These are phyloP conservation scores for Centrocercus urophasianus DNA, from an alignment of 2,113 vertebrate genomes.

Conservation along the genomic window DNA sequence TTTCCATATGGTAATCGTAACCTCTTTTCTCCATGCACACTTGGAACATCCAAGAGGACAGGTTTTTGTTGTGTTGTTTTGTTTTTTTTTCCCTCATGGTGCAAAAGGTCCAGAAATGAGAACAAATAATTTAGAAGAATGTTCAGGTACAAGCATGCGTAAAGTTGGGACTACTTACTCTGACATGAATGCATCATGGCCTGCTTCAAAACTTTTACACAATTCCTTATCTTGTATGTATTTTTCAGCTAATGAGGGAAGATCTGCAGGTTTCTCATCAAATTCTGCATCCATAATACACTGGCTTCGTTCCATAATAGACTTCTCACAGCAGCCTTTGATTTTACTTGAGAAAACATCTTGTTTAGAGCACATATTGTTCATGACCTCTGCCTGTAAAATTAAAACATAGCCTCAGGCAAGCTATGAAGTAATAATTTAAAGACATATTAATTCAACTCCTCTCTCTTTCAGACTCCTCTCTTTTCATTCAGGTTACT, in stretches of 20 bases:
- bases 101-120: background rate
- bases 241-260: background rate
- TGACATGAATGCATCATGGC: slow-evolving; percentile 62
- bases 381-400: slow-evolving; percentile 43
- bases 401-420: background rate
- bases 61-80: background rate
- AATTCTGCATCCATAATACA: slow-evolving; percentile 6
- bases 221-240: slow-evolving; percentile 62
- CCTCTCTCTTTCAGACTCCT: background rate
- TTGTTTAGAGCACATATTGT: slow-evolving; percentile 60
- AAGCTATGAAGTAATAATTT: background rate
- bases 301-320: slow-evolving; percentile 29
- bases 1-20: background rate
- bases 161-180: slow-evolving; percentile 61
- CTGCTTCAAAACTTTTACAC: slow-evolving; percentile 64
- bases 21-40: background rate
- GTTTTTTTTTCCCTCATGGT: background rate
- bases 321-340: slow-evolving; percentile 65
- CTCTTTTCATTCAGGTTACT: background rate
- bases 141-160: background rate
- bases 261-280: slow-evolving; percentile 47
- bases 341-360: slow-evolving; percentile 67
- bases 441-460: background rate
- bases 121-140: background rate
- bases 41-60: background rate